These are phyloP conservation scores for Eurois occulta DNA, from an alignment of 2,888 invertebrate species.

Conservation along the genomic window DNA sequence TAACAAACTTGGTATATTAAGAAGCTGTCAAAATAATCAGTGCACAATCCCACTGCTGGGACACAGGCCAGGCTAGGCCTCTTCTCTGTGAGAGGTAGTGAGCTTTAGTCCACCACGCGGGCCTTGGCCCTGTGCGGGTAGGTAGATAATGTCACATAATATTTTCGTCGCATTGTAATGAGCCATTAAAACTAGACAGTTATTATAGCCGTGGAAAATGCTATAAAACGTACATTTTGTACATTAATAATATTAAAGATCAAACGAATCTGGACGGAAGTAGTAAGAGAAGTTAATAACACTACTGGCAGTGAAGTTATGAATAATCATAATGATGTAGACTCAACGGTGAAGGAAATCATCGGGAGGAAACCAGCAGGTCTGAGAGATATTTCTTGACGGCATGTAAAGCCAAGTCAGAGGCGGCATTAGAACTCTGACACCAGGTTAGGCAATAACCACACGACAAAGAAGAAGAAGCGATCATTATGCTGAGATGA, in stretches of 20 bases:
- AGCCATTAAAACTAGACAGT: conserved; percentile 16
- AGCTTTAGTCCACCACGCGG: background rate
- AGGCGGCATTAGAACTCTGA: too few relatives aligned
- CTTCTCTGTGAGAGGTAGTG: background rate
- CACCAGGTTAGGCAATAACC: too few relatives aligned
- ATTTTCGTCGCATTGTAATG: conserved; percentile 12
- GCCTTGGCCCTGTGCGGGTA: background rate
- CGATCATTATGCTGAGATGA: background rate
- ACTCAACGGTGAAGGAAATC: background rate
- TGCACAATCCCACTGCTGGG: background rate
- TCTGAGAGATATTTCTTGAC: too few relatives aligned
- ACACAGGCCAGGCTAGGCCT: too few relatives aligned
- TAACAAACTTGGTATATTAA: background rate
- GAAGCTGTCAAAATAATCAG: conserved; percentile 12
- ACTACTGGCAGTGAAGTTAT: background rate
- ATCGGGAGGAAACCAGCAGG: too few relatives aligned
- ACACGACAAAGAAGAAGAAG: background rate
- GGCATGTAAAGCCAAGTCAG: too few relatives aligned
- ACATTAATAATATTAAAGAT: conserved; percentile 25
- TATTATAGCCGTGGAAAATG: background rate
- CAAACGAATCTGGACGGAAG: conserved; percentile 37
- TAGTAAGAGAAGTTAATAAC: background rate
- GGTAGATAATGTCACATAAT: background rate
- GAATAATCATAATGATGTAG: background rate
- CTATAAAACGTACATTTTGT: conserved; percentile 19